Base-by-base conservation (phyloP, 2,888 invertebrate species). In the Empis stercorea region DNA sequence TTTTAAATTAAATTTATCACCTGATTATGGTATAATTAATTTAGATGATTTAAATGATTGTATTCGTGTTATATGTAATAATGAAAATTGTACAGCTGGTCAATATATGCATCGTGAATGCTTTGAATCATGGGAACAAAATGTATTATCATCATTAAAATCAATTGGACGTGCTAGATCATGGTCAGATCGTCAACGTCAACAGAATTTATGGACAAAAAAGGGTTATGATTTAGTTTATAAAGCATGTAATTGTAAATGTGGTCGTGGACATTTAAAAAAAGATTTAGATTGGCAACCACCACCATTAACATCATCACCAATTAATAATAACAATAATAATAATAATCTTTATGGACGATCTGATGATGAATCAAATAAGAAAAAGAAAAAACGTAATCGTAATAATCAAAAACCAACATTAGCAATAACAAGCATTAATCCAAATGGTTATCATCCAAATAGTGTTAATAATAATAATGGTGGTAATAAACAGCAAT, bases 181-280 rank as follows among this genome's bases (percentile, higher is more conserved):
- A 55, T 95, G 95, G 95, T 92, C 92, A 34, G 94, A 95, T 66
- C 78, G 92, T 49, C 95, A 95, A 68, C 78, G 94, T 27, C 81
- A 85, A 59, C 94, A 95, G 72, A 95, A 95, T 70, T 72, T 96
- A 49, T 96, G 96, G 96, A 93, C 94, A 48, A 95, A 95, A 71
- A 94, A 94, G 70, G 95, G 95, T 46, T 95, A 95, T 73, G 95
- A 96, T 70, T 71, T 95, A 65, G 93, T 93, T 9, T 94, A 86
- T 71, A 94, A 93, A 61, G 92, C 91, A 9, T 96, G 95, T 73
- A 87, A 86, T 37, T 96, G 96, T 72, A 84, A 85, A 54, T 95
- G 95, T 71, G 87, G 87, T 4, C 78, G 89, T 30, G 95, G 95
- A 7, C 93, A 94, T 62, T 70, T 96, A 57, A 86, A 92, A 63